Base-by-base conservation (phyloP, 2,888 invertebrate species). In the Pecten maximus region DNA sequence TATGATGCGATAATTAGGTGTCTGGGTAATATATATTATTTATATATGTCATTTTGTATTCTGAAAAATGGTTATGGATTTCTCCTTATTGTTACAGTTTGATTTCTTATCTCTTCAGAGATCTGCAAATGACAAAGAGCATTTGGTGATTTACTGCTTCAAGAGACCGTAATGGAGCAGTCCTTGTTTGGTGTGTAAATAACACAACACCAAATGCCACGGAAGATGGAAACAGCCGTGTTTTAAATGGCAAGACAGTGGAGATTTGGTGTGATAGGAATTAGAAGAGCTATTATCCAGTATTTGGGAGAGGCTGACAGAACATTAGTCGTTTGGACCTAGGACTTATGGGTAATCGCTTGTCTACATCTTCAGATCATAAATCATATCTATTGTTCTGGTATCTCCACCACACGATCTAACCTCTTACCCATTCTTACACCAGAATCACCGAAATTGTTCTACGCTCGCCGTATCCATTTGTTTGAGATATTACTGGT, bases 171-270 rank as follows among this genome's bases (percentile, higher is more conserved):
- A 74, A 74, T 10, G 19, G 74, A 74, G 35, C 74, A 35, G 74
- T 12, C 8, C 8, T 35, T 35, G 74, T 74, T 74, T 74, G 35
- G 35, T 74, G 74, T 2, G 35, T 74, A 74, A 74, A 74, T 74
- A 74, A 74, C 35, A 74, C 74, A 6, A 35, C 74, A 74, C 74
- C n/a, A 74, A 74, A 74, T 74, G 74, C 28, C 74, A 74, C 28
- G 6, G 60, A 74, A 28, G 74, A 74, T 74, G 74, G 28, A 74
- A 74, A 74, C 74, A 35, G 23, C 35, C 28, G 74, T 74, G 74
- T 74, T 74, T 74, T 74, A 28, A 74, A 74, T 74, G 74, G 74
- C 74, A 74, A 74, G 74, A 74, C 35, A 35, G 74, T 74, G 74
- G 74, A 74, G 74, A 74, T 74, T 74, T 19, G 74, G 74, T 74